Evolutionary conservation across 2,888 invertebrate genomes (phyloP).

Genomic region (Litoditis marina): DNA sequence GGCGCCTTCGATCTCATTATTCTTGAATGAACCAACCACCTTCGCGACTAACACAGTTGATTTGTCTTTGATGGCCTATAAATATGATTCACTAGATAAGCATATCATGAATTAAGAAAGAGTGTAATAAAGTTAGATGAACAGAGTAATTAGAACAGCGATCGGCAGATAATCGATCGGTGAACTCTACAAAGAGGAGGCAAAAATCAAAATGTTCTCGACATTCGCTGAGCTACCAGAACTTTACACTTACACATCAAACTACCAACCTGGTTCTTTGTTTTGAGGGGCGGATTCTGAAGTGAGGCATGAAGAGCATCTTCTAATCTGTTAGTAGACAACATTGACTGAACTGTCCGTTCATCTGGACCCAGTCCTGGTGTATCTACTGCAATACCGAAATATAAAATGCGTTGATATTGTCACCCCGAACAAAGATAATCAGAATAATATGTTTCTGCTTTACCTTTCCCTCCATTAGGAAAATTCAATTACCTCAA

Average conservation of each 20-base stretch:
- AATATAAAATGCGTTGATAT: no score
- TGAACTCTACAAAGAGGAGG: not conserved
- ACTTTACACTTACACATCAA: not conserved
- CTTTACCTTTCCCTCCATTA: no score
- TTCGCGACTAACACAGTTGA: constrained; percentile 43
- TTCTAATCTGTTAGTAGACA: constrained; percentile 33
- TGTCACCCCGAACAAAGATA: no score
- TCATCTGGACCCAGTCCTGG: constrained; percentile 43
- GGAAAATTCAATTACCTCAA: no score
- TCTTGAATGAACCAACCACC: constrained; percentile 52
- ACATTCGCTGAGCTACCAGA: not conserved
- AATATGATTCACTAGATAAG: no score
- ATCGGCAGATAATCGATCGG: not conserved
- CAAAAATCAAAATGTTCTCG: not conserved
- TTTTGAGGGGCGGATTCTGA: constrained; percentile 47
- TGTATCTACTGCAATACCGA: constrained; percentile 34
- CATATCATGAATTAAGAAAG: not conserved
- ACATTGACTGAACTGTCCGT: constrained; percentile 24
- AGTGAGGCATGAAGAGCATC: constrained; percentile 56
- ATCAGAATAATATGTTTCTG: no score
- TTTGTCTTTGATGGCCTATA: constrained; percentile 45
- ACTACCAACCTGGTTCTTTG: constrained; percentile 53
- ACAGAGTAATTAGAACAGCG: not conserved
- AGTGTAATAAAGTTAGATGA: not conserved
- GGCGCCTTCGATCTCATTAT: constrained; percentile 46